These are phyloP conservation scores for Sphaerodactylus townsendi DNA, from an alignment of 2,113 vertebrate species.

Conservation along the genomic window DNA sequence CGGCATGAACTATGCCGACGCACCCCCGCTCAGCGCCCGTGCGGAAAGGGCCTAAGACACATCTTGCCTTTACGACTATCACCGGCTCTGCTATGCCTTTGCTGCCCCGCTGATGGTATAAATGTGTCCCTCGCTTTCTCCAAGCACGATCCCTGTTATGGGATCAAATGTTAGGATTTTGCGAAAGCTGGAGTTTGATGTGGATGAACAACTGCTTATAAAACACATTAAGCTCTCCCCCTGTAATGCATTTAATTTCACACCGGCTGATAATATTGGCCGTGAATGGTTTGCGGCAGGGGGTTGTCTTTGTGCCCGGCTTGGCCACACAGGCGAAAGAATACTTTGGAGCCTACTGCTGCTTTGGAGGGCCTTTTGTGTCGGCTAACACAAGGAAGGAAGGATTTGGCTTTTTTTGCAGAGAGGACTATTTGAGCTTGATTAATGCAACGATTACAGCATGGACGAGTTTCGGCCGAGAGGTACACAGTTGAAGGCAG, in stretches of 20 bases:
- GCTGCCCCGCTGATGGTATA: slow-evolving; percentile 62
- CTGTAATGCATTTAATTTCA: slow-evolving; percentile 98
- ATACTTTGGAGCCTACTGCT: slow-evolving; percentile 71
- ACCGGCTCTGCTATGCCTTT: slow-evolving; percentile 46
- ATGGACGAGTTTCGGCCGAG: slow-evolving; percentile 32
- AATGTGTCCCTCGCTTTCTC: slow-evolving; percentile 71
- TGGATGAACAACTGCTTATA: slow-evolving; percentile 95
- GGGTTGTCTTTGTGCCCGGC: slow-evolving; percentile 76
- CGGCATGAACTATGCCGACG: no score
- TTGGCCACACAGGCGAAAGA: slow-evolving; percentile 76
- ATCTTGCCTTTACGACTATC: slow-evolving; percentile 49
- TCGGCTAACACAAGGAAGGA: slow-evolving; percentile 67
- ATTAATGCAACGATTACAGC: slow-evolving; percentile 43
- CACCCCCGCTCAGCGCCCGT: no score
- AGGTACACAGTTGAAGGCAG: slow-evolving; percentile 23
- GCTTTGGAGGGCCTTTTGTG: slow-evolving; percentile 66
- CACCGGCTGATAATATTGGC: slow-evolving; percentile 89
- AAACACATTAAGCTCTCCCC: slow-evolving; percentile 90
- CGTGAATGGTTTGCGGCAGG: slow-evolving; percentile 81
- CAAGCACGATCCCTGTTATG: slow-evolving; percentile 78
- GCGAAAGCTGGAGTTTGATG: slow-evolving; percentile 92
- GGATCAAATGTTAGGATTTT: slow-evolving; percentile 91
- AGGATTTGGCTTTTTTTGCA: no score
- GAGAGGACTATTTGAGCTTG: slow-evolving; percentile 40
- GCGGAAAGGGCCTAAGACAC: no score